Base-by-base conservation (phyloP, 2,797 vertebrate species). In the Botia kubotai region DNA sequence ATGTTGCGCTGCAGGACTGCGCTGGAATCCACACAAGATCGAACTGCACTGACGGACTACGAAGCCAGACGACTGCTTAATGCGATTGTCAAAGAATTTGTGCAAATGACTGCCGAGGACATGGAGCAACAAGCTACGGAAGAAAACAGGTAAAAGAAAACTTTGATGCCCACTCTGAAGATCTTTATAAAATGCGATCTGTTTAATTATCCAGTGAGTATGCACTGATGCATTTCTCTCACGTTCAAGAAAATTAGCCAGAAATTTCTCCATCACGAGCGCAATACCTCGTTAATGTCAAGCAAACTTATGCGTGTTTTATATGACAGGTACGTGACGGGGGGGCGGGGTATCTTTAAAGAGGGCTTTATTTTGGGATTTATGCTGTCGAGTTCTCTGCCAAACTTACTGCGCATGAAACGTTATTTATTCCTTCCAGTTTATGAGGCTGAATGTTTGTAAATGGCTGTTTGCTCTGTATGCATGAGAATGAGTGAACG, bases 61-160 rank as follows among this genome's bases (percentile, higher is more conserved):
- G 96, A 98, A 72, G 94, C 94, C 4, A 93, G 94, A 73, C 91
- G 93, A 85, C 91, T 99, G 88, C 91, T 99, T 84, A 95, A 94
- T 17, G 94, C 95, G 0, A 91, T 96, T 76, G 87, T 97, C 68
- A 96, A 96, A 89, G 95, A 96, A 80, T 96, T 97, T 77, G 84
- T 97, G 90, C 95, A 97, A 90, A 95, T 94, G 91, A 94, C 93
- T 8, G 92, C 94, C 53, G 94, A 95, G 50, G 95, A 97, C 52
- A 89, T 95, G 91, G 95, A 95, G 16, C 93, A 95, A 75, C 89
- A 92, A 82, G 89, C 92, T 66, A 87, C 89, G 6, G 95, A 95
- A 60, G 95, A 89, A 79, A 95, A 94, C 89, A 97, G 97, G 98
- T 99, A 94, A 85, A 33, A 3, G 33, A 33, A 33, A 88, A 48